Conservation (phyloP, 1,140 invertebrate genomes). For the Drosophila takahashii region DNA sequence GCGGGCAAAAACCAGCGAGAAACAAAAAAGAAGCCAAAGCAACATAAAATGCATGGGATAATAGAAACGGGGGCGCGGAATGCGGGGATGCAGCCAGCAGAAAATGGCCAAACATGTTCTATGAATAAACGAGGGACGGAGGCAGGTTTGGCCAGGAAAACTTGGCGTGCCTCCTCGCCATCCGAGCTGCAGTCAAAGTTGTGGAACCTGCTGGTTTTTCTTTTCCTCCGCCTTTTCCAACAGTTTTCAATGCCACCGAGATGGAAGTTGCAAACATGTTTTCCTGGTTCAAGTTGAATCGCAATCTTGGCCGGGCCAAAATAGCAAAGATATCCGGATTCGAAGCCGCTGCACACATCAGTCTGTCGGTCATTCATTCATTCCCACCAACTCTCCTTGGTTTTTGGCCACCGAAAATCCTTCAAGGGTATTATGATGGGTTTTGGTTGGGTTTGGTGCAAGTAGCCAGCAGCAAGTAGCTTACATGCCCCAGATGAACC, state of each 20-base stretch:
- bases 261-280: conserved; percentile 63
- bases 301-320: conserved; percentile 58
- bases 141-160: conserved; percentile 53
- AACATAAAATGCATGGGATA: conserved; percentile 63
- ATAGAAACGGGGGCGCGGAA: conserved; percentile 59
- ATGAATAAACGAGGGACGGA: conserved; percentile 55
- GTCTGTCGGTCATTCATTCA: conserved; percentile 55
- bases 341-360: conserved; percentile 30
- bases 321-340: conserved; percentile 62
- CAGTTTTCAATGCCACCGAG: conserved; percentile 68
- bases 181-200: conserved; percentile 41
- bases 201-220: conserved; percentile 51
- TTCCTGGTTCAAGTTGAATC: conserved; percentile 59
- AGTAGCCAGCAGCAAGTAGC: conserved; percentile 33
- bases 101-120: conserved; percentile 83
- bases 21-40: conserved; percentile 71
- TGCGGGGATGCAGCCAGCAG: conserved; percentile 47
- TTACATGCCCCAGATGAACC: conserved; percentile 59
- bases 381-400: conserved; percentile 32
- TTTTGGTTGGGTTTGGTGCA: conserved; percentile 25
- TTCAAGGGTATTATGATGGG: conserved; percentile 72
- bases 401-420: conserved; percentile 37
- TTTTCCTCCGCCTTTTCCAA: conserved; percentile 24
- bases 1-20: conserved; percentile 34
- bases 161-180: conserved; percentile 75